Conservation (phyloP, 2,888 invertebrate genomes). For the Invenusta paracnida region DNA sequence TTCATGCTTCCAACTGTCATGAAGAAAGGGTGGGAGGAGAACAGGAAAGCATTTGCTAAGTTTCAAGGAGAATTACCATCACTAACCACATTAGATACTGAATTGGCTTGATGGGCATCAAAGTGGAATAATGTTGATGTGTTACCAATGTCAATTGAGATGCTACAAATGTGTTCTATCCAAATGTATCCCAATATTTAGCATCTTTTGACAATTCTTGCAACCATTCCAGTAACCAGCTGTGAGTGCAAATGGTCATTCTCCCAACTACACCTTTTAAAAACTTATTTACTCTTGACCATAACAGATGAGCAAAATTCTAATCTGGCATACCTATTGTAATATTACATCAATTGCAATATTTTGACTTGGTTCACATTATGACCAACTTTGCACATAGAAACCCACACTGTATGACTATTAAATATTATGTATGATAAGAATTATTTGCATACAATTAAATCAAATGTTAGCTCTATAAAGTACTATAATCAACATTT, state of each 20-base stretch:
- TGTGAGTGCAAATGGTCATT: neutral
- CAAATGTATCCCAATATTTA: neutral
- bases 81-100: neutral
- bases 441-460: neutral
- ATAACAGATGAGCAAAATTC: neutral
- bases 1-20: neutral
- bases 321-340: neutral
- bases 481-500: neutral
- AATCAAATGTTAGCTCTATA: neutral
- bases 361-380: neutral
- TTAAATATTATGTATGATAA: too few species aligned
- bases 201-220: neutral
- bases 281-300: neutral
- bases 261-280: neutral
- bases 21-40: neutral
- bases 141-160: neutral
- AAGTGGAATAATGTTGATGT: neutral
- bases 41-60: neutral
- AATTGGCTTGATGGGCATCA: neutral
- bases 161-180: neutral
- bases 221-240: neutral
- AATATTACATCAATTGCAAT: neutral
- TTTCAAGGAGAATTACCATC: neutral
- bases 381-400: neutral
- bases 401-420: neutral